Percentiles rank a stretch among this genome's conserved stretches.
Conservation (phyloP, 2,113 vertebrate species). For the Cephalopholis sonnerati region DNA sequence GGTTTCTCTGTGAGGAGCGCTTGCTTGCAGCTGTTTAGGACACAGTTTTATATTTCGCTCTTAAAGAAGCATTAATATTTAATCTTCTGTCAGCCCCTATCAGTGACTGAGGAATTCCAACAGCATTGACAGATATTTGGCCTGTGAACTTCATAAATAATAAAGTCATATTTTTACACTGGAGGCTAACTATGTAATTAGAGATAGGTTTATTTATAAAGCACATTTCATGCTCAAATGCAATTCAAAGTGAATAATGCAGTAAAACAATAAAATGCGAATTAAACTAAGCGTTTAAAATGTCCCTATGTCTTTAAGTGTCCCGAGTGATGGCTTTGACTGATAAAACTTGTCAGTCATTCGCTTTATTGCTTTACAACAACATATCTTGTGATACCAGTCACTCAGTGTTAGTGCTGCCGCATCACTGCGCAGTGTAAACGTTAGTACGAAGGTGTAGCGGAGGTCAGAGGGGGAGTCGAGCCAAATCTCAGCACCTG, state of each 20-base stretch:
- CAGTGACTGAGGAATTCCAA: conserved; percentile 35
- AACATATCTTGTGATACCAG: neutral
- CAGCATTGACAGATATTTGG: conserved; percentile 46
- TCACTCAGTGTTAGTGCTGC: neutral
- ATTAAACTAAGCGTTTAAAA: neutral
- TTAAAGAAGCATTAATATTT: conserved; percentile 61
- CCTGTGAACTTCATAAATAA: conserved; percentile 28
- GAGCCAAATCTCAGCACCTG: neutral
- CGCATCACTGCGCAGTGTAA: neutral
- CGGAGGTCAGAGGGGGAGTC: neutral
- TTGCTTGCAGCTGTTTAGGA: conserved; percentile 16
- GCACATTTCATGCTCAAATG: neutral
- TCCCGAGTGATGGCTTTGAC: neutral
- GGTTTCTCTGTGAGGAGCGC: conserved; percentile 4
- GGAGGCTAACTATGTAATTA: neutral
- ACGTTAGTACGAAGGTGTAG: neutral
- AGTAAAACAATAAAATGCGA: neutral
- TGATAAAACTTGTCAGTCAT: neutral
- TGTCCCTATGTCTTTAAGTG: neutral
- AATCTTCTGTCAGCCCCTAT: conserved; percentile 40
- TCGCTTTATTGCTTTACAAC: neutral
- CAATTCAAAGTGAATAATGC: neutral
- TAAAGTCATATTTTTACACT: conserved; percentile 29
- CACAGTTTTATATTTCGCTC: conserved; percentile 54
- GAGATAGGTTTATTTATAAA: neutral